A percentile compares a stretch with the other conserved stretches of the same genome.
phyloP scores from a whole-genome alignment of 2,888 invertebrate species.

The Erpobdella octoculata region DNA sequence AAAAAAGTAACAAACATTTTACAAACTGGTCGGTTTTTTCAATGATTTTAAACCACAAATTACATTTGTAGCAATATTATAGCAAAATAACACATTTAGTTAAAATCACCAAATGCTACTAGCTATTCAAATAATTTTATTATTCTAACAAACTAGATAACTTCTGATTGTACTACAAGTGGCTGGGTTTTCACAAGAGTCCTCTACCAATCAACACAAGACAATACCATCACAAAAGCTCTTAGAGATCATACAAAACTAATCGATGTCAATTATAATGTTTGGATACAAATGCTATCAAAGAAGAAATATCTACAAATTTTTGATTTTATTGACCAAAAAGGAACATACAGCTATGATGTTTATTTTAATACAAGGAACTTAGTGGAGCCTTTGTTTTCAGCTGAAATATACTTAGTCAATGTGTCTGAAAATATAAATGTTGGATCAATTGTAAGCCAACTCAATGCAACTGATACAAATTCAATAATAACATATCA shows the following conservation, averaged over 20 bases:
- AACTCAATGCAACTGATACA: background rate
- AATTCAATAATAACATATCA: background rate
- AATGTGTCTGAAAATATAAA: background rate
- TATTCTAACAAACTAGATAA: too few species aligned
- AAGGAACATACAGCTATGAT: background rate
- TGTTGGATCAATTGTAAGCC: background rate
- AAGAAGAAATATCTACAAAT: conserved; percentile 1
- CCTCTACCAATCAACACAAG: too few species aligned
- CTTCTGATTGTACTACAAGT: too few species aligned
- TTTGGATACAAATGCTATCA: background rate
- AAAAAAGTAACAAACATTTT: too few species aligned
- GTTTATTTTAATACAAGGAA: background rate
- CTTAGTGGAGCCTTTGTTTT: background rate
- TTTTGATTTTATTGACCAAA: background rate
- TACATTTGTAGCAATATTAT: too few species aligned
- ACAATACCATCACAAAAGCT: background rate
- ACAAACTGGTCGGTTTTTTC: too few species aligned
- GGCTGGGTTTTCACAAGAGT: too few species aligned
- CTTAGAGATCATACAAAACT: background rate
- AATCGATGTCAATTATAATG: background rate
- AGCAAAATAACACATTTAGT: too few species aligned
- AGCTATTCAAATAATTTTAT: too few species aligned
- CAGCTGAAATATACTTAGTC: background rate
- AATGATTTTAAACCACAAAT: too few species aligned
- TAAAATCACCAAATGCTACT: too few species aligned